Percentiles rank a stretch among this genome's conserved stretches.
Evolutionary conservation across 2,797 vertebrate genomes (phyloP).

Genomic region (Clarias pachynema): DNA sequence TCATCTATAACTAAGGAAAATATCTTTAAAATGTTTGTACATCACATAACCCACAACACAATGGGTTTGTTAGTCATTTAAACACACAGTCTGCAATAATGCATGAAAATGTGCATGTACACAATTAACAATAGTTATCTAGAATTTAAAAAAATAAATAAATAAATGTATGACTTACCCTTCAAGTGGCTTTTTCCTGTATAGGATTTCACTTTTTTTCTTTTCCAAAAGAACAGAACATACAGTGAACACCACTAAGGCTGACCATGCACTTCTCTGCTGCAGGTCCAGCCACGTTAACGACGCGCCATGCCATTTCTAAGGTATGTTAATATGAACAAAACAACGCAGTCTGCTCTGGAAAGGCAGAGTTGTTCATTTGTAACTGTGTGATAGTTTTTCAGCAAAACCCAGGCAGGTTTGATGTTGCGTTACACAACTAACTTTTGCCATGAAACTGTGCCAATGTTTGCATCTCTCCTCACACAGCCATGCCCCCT

Average conservation of each 20-base stretch:
- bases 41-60: background rate
- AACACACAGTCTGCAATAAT: background rate
- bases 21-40: background rate
- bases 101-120: too few relatives aligned
- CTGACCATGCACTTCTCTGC: background rate
- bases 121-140: background rate
- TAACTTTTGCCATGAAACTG: too few relatives aligned
- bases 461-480: too few relatives aligned
- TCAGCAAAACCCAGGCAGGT: too few relatives aligned
- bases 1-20: background rate
- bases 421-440: too few relatives aligned
- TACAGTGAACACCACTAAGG: background rate
- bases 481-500: too few relatives aligned
- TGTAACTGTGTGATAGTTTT: too few relatives aligned
- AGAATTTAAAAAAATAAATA: background rate
- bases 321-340: too few relatives aligned
- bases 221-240: background rate
- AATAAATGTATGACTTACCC: background rate
- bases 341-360: too few relatives aligned
- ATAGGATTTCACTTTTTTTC: background rate
- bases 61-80: background rate
- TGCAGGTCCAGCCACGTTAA: background rate
- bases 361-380: background rate
- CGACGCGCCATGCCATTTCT: background rate
- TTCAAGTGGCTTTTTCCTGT: background rate